A percentile compares a stretch with the other conserved stretches of the same genome.
Evolutionary conservation across 2,797 vertebrate genomes (phyloP).

Genomic region (Stomatorhinus walkeri): DNA sequence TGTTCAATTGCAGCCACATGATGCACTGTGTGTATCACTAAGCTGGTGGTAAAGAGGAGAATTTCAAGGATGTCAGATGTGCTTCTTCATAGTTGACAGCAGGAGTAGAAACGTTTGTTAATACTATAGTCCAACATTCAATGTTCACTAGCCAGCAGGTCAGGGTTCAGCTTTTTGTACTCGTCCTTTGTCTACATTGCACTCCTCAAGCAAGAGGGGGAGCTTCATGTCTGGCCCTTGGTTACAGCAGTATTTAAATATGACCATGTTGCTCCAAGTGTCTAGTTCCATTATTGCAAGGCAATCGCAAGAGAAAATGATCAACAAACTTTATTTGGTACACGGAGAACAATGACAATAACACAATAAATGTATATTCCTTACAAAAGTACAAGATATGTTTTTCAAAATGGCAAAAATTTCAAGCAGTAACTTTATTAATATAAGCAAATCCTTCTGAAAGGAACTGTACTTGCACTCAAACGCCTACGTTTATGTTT

Average conservation of each 20-base stretch:
- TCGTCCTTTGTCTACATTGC: background rate
- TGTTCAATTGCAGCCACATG: background rate
- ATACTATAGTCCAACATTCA: background rate
- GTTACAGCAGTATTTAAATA: background rate
- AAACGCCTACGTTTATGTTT: background rate
- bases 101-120: background rate
- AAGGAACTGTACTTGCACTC: background rate
- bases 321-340: background rate
- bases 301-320: background rate
- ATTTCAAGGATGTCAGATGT: background rate
- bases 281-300: background rate
- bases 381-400: background rate
- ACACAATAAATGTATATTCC: background rate
- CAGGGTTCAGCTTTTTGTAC: background rate
- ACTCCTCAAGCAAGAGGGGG: background rate
- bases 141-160: background rate
- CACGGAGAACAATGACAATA: background rate
- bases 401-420: background rate
- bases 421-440: background rate
- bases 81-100: background rate
- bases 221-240: background rate
- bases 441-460: background rate
- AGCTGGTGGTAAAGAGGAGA: background rate
- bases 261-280: background rate
- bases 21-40: background rate